These are phyloP conservation scores for Agrochola macilenta DNA, from an alignment of 2,888 invertebrate genomes.

Conservation along the genomic window DNA sequence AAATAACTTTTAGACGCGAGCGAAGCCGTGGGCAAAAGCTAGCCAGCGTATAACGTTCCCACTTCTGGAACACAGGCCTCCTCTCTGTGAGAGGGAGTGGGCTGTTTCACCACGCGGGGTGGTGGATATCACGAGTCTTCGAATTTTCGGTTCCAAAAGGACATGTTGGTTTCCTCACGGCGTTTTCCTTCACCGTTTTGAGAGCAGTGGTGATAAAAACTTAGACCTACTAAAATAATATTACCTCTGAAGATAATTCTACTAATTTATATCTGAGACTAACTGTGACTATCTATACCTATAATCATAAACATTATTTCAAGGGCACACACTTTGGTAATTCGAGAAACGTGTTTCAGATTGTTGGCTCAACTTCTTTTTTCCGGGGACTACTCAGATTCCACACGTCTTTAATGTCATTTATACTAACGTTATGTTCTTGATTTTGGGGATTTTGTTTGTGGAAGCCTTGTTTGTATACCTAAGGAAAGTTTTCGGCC, in stretches of 20 bases:
- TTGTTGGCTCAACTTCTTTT: conserved; percentile 22
- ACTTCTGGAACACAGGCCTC: not conserved
- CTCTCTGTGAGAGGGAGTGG: not conserved
- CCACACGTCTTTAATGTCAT: conserved; percentile 37
- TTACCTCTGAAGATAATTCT: not conserved
- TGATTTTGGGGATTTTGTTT: conserved; percentile 24
- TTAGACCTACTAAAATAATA: not conserved
- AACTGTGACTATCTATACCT: not conserved
- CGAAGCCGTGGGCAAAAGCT: no score
- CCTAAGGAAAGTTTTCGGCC: conserved; percentile 16
- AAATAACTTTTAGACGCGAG: no score
- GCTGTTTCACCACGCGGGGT: not conserved
- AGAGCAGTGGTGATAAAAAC: not conserved
- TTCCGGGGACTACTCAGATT: conserved; percentile 31
- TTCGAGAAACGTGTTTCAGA: conserved; percentile 36
- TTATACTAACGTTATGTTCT: conserved; percentile 22
- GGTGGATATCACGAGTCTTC: not conserved
- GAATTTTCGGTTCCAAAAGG: not conserved
- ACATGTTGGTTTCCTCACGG: not conserved
- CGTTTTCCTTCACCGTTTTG: not conserved
- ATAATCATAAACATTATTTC: not conserved
- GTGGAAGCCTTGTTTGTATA: not conserved
- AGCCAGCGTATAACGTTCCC: not conserved
- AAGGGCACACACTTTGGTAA: conserved; percentile 24
- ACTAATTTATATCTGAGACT: not conserved